These are phyloP conservation scores for Cyprinodon diabolis DNA, from an alignment of 2,797 vertebrate genomes.

Conservation along the genomic window DNA sequence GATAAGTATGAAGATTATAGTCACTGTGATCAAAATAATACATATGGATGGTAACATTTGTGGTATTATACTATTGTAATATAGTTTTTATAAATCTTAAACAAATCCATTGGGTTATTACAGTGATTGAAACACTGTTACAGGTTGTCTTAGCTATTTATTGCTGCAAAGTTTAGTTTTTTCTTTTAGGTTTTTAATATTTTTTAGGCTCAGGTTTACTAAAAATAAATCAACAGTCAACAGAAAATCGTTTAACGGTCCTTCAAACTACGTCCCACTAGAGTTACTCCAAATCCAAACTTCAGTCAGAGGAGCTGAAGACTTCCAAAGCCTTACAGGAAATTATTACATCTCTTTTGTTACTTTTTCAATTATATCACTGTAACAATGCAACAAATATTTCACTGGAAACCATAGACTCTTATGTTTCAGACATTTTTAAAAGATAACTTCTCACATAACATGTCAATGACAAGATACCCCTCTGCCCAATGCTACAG, in stretches of 20 bases:
- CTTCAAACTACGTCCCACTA: slow-evolving; percentile 37
- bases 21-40: slow-evolving; percentile 20
- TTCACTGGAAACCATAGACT: slow-evolving; percentile 22
- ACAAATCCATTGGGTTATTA: slow-evolving; percentile 22
- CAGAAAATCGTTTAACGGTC: slow-evolving; percentile 27
- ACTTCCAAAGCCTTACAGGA: slow-evolving; percentile 38
- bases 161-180: slow-evolving; percentile 32
- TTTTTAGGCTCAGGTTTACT: slow-evolving; percentile 46
- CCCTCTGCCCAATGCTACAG: slow-evolving; percentile 9
- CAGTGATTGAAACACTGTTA: slow-evolving; percentile 23
- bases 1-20: slow-evolving; percentile 6
- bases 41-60: slow-evolving; percentile 17
- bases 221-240: slow-evolving; percentile 64
- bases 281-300: slow-evolving; percentile 28
- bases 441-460: not conserved
- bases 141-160: slow-evolving; percentile 35
- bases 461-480: slow-evolving; percentile 17
- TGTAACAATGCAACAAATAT: slow-evolving; percentile 25
- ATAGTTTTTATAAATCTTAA: slow-evolving; percentile 11
- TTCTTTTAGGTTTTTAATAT: slow-evolving; percentile 39
- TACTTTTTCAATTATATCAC: slow-evolving; percentile 45
- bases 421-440: slow-evolving; percentile 37
- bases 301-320: slow-evolving; percentile 26
- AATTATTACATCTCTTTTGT: slow-evolving; percentile 13
- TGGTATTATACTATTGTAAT: slow-evolving; percentile 23